Evolutionary conservation across 2,113 vertebrate genomes (phyloP).

Genomic region (Hyla sarda): DNA sequence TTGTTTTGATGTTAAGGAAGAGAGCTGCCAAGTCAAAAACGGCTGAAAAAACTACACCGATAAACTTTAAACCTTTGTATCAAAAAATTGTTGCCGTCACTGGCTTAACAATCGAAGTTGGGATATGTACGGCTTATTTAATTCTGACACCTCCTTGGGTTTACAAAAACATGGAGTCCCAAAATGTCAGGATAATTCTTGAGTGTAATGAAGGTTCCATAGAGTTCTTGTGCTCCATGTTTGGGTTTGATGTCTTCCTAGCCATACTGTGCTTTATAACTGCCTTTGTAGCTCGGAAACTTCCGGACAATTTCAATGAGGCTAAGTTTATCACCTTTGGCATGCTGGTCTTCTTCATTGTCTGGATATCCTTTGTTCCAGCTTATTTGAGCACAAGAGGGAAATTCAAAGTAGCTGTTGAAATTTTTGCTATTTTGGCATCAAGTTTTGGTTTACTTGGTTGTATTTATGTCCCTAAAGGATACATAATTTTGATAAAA

Average conservation of each 20-base stretch:
- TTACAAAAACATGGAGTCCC: slow-evolving; percentile 80
- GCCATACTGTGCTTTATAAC: slow-evolving; percentile 80
- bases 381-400: slow-evolving; percentile 87
- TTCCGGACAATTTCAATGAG: slow-evolving; percentile 84
- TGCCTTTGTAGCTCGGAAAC: slow-evolving; percentile 76
- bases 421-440: slow-evolving; percentile 87
- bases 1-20: slow-evolving; percentile 79
- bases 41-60: slow-evolving; percentile 69
- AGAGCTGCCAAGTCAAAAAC: slow-evolving; percentile 74
- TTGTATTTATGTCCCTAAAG: slow-evolving; percentile 84
- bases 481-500: slow-evolving; percentile 83
- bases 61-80: slow-evolving; percentile 68
- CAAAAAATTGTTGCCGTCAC: slow-evolving; percentile 74
- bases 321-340: slow-evolving; percentile 83
- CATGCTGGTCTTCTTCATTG: slow-evolving; percentile 86
- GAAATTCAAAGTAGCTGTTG: slow-evolving; percentile 88
- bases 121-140: slow-evolving; percentile 77
- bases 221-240: slow-evolving; percentile 80
- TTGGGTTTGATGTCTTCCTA: slow-evolving; percentile 80
- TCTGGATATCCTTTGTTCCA: slow-evolving; percentile 88
- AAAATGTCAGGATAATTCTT: slow-evolving; percentile 84
- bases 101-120: slow-evolving; percentile 68
- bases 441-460: slow-evolving; percentile 84
- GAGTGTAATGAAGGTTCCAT: slow-evolving; percentile 82
- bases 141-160: slow-evolving; percentile 74